Conservation (phyloP, 2,797 vertebrate genomes). For the Hyperoplus immaculatus region DNA sequence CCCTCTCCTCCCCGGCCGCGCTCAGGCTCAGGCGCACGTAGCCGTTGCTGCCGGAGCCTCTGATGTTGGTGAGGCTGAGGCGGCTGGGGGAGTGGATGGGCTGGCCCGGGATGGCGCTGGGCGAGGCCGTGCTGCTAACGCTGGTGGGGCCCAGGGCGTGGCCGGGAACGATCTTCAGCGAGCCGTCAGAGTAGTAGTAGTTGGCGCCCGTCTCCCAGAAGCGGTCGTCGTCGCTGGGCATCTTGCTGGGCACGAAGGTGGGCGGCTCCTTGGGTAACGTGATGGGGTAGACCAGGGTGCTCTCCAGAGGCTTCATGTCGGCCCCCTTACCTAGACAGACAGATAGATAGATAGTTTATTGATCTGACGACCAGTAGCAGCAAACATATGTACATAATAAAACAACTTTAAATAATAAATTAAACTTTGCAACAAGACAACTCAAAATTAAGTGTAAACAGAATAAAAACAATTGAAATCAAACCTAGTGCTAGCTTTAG, state of each 20-base stretch:
- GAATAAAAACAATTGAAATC: too few species aligned
- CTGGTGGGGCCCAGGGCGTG: constrained; percentile 91
- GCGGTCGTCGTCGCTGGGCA: constrained; percentile 92
- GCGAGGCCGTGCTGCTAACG: constrained; percentile 87
- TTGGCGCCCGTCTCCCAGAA: constrained; percentile 96
- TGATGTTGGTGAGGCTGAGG: constrained; percentile 93
- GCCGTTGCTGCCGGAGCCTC: constrained; percentile 93
- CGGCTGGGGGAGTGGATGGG: constrained; percentile 94
- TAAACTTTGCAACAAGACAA: too few species aligned
- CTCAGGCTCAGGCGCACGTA: constrained; percentile 94
- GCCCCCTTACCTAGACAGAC: constrained; percentile 87
- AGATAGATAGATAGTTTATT: too few species aligned
- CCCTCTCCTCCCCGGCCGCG: constrained; percentile 89
- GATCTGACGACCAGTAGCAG: too few species aligned
- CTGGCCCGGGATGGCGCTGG: constrained; percentile 91
- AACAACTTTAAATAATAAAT: too few species aligned
- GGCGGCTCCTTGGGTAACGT: constrained; percentile 94
- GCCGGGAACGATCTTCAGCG: constrained; percentile 96
- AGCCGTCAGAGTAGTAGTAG: constrained; percentile 96
- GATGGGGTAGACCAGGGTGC: constrained; percentile 95
- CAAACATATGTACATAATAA: too few species aligned
- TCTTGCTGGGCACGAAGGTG: constrained; percentile 91
- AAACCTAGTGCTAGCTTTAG: constrained; percentile 90
- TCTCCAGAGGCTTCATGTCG: constrained; percentile 92
- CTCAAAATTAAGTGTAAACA: too few species aligned